Evolutionary conservation across 2,113 vertebrate genomes (phyloP).

Genomic region (Nesospiza acunhae): DNA sequence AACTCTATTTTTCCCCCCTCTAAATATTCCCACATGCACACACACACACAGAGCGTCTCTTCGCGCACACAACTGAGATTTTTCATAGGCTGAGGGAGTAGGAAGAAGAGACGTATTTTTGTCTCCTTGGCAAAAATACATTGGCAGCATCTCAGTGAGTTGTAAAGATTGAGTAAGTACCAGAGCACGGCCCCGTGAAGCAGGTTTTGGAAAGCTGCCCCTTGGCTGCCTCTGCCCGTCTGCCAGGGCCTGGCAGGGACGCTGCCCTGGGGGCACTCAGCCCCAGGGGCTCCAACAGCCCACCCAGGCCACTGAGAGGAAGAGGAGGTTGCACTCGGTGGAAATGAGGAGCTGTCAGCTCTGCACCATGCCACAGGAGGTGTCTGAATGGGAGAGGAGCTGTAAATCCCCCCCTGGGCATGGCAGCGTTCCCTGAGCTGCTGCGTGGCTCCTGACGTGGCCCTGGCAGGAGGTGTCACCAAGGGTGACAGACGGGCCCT

Average conservation of each 20-base stretch:
- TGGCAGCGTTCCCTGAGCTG: neutral
- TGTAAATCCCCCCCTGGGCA: neutral
- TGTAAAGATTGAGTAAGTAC: conserved; percentile 46
- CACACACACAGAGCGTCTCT: neutral
- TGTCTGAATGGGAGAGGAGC: neutral
- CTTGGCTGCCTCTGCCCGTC: neutral
- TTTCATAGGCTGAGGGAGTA: conserved; percentile 23
- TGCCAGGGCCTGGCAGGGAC: neutral
- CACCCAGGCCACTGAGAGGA: neutral
- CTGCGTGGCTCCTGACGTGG: neutral
- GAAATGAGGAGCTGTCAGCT: neutral
- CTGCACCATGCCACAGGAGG: neutral
- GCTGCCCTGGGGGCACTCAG: neutral
- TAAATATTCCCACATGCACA: neutral
- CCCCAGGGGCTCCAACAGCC: neutral
- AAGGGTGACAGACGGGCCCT: neutral
- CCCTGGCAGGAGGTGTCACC: neutral
- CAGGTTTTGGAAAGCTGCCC: neutral
- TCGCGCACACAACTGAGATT: neutral
- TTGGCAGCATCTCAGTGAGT: conserved; percentile 38
- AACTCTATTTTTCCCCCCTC: neutral
- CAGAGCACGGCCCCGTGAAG: neutral
- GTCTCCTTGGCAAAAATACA: conserved; percentile 47
- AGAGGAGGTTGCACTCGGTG: neutral
- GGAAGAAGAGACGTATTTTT: conserved; percentile 37